phyloP scores from a whole-genome alignment of 2,888 invertebrate genomes.

The Phyllotreta striolata region DNA sequence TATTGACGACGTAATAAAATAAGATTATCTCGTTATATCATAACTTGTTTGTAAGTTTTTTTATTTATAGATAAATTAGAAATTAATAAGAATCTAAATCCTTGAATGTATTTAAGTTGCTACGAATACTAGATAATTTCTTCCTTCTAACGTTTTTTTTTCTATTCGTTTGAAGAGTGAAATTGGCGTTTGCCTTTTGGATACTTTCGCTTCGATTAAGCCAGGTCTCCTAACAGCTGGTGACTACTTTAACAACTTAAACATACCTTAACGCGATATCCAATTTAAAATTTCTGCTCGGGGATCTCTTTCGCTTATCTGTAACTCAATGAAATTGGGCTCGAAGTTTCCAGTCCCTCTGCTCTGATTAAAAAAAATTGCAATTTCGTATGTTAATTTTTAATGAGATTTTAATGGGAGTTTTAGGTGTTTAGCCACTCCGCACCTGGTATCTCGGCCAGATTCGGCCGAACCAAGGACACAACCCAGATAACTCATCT shows the following conservation, averaged over 20 bases:
- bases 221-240: background rate
- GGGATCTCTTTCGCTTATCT: constrained; percentile 6
- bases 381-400: constrained; percentile 45
- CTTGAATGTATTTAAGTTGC: too few species aligned
- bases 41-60: too few species aligned
- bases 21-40: too few species aligned
- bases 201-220: too few species aligned
- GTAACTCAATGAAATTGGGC: constrained; percentile 15
- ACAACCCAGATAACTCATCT: constrained; percentile 52
- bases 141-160: too few species aligned
- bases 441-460: constrained; percentile 39
- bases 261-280: constrained; percentile 7
- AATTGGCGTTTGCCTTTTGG: background rate
- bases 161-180: too few species aligned
- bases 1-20: too few species aligned
- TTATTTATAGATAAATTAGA: too few species aligned
- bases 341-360: constrained; percentile 7
- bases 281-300: constrained; percentile 17
- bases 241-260: constrained; percentile 7
- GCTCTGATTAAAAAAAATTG: constrained; percentile 25
- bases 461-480: constrained; percentile 36
- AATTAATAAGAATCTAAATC: too few species aligned
- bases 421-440: constrained; percentile 39
- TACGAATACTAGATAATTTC: too few species aligned
- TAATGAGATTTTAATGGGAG: constrained; percentile 49